phyloP scores from a whole-genome alignment of 2,888 invertebrate genomes.

The Stenodera caucasica region DNA sequence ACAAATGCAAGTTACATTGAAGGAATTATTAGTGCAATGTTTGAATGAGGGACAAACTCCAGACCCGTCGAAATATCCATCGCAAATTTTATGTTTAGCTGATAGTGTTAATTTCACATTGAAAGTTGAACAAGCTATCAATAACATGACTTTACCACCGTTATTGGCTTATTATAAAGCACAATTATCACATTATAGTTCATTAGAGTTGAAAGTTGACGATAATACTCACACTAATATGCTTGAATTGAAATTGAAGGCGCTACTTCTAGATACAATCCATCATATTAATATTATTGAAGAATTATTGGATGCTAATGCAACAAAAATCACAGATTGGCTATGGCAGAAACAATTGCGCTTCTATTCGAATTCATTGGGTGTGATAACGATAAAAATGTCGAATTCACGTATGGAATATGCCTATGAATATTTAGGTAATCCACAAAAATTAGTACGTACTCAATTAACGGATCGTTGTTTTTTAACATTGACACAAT shows the following conservation, averaged over 20 bases:
- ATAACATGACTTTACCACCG: constrained; percentile 63
- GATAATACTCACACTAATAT: constrained; percentile 41
- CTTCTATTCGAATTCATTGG: constrained; percentile 68
- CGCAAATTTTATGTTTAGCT: constrained; percentile 82
- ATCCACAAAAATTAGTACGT: constrained; percentile 90
- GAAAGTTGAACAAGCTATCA: constrained; percentile 79
- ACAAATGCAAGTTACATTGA: constrained; percentile 79
- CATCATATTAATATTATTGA: constrained; percentile 86
- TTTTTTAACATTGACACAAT: constrained; percentile 95
- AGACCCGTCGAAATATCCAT: constrained; percentile 68
- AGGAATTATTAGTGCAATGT: constrained; percentile 66
- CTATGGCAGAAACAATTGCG: constrained; percentile 93
- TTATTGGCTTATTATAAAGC: constrained; percentile 58
- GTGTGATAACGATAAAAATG: constrained; percentile 78
- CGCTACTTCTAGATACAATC: constrained; percentile 89
- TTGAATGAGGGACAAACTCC: constrained; percentile 57
- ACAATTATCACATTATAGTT: constrained; percentile 59
- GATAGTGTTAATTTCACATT: constrained; percentile 85
- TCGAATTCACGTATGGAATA: constrained; percentile 94
- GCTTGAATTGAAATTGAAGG: constrained; percentile 80
- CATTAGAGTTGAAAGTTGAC: constrained; percentile 50
- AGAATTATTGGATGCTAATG: constrained; percentile 70
- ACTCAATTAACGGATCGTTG: constrained; percentile 97
- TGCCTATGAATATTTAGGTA: constrained; percentile 98
- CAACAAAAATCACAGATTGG: constrained; percentile 77